Conservation (phyloP, 2,888 invertebrate species). For the Dryococelus australis region DNA sequence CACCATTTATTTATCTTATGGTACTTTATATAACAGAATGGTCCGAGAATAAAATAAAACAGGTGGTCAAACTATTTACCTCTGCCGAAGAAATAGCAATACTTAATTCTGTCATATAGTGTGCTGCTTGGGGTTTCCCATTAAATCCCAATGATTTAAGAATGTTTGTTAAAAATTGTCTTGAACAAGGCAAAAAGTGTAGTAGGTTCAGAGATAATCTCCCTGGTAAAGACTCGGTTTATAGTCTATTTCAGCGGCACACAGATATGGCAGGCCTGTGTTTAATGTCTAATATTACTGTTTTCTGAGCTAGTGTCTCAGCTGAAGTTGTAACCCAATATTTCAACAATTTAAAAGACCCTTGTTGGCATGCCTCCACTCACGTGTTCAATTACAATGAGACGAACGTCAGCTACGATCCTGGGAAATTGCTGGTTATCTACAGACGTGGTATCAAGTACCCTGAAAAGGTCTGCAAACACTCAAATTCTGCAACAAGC, state of each 20-base stretch:
- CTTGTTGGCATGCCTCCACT: constrained; percentile 6
- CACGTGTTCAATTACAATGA: constrained; percentile 51
- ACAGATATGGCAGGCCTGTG: neutral
- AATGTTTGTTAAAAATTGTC: neutral
- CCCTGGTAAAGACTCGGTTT: neutral
- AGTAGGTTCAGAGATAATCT: constrained; percentile 17
- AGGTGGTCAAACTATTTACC: neutral
- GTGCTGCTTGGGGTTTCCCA: neutral
- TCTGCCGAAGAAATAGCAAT: neutral
- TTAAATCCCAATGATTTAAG: neutral
- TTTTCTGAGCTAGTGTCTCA: neutral
- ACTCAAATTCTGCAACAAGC: constrained; percentile 34
- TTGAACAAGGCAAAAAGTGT: neutral
- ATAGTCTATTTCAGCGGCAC: neutral
- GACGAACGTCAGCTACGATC: constrained; percentile 50
- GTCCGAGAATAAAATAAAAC: neutral
- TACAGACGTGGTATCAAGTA: constrained; percentile 32
- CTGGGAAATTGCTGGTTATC: constrained; percentile 45
- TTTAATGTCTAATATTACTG: constrained; percentile 24
- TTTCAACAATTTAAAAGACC: constrained; percentile 21
- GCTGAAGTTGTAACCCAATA: neutral
- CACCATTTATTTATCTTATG: neutral
- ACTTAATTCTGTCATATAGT: neutral
- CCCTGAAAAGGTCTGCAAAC: constrained; percentile 22
- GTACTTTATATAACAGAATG: neutral